Percentiles rank a stretch among this genome's conserved stretches.
Evolutionary conservation across 2,113 vertebrate genomes (phyloP).

Genomic region (Lichenostomus cassidix): DNA sequence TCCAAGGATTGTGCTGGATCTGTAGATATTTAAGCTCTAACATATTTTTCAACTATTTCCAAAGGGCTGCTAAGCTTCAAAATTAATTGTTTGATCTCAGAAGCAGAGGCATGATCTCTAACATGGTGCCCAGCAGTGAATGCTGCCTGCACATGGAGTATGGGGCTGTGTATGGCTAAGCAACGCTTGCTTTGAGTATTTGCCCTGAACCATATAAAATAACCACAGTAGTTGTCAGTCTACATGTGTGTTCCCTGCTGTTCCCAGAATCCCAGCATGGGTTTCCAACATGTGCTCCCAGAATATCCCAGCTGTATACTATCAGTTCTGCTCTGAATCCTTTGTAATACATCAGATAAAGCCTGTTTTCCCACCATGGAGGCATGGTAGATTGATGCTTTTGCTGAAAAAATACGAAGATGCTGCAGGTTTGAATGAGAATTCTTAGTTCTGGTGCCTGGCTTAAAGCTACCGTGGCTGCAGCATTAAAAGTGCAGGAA

Average conservation of each 20-base stretch:
- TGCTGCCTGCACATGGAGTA: not conserved
- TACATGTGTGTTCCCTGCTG: slow-evolving; percentile 53
- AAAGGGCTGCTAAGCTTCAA: not conserved
- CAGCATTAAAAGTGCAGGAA: not conserved
- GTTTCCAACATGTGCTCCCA: slow-evolving; percentile 52
- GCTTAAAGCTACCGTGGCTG: not conserved
- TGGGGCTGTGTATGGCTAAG: not conserved
- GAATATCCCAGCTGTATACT: slow-evolving; percentile 55
- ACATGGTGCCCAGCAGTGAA: not conserved
- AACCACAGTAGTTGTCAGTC: slow-evolving; percentile 24
- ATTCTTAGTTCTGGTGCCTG: not conserved
- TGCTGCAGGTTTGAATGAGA: slow-evolving; percentile 1
- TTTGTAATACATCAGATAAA: slow-evolving; percentile 51
- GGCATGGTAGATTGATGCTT: not conserved
- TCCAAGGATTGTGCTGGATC: not conserved
- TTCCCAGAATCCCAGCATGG: slow-evolving; percentile 50
- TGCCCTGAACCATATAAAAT: slow-evolving; percentile 37
- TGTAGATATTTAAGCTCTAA: not conserved
- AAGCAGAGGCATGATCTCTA: not conserved
- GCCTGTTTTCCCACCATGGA: slow-evolving; percentile 52
- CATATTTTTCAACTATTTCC: not conserved
- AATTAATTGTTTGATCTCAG: not conserved
- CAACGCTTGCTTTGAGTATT: slow-evolving; percentile 17
- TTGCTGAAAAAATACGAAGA: not conserved
- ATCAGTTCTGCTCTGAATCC: slow-evolving; percentile 60